These are phyloP conservation scores for Agrotis clavis DNA, from an alignment of 2,888 invertebrate species.

Conservation along the genomic window DNA sequence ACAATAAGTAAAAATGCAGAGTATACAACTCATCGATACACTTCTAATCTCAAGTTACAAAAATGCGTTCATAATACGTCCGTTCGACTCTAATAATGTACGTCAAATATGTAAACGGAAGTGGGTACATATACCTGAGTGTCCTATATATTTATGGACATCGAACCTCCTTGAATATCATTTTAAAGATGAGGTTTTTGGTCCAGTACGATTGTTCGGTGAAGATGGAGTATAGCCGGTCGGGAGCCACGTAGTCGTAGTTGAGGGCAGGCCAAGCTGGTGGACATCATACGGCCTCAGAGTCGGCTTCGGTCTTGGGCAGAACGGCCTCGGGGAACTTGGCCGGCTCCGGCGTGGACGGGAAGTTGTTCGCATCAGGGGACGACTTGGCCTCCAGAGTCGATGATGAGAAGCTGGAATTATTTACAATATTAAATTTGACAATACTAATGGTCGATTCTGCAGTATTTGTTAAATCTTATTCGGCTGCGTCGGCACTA, in stretches of 20 bases:
- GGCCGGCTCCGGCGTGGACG: conserved; percentile 56
- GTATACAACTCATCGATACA: conserved; percentile 46
- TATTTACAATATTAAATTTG: too few species aligned
- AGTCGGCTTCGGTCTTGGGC: conserved; percentile 72
- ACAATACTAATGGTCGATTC: too few species aligned
- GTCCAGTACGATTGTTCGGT: conserved; percentile 72
- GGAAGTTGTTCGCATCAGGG: conserved; percentile 63
- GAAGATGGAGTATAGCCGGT: conserved; percentile 70
- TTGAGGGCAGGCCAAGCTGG: conserved; percentile 11
- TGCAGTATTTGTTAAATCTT: too few species aligned
- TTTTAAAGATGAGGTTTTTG: conserved; percentile 54
- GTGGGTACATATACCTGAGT: conserved; percentile 7
- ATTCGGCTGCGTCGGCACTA: too few species aligned
- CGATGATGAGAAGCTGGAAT: conserved; percentile 73
- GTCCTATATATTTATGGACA: conserved; percentile 8
- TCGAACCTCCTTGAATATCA: conserved; percentile 30
- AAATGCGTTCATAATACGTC: conserved; percentile 59
- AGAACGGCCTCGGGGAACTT: conserved; percentile 63
- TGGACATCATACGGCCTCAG: conserved; percentile 77
- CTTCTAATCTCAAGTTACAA: conserved; percentile 55
- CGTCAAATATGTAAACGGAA: conserved; percentile 19
- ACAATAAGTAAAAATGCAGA: conserved; percentile 53
- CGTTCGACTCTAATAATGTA: conserved; percentile 23
- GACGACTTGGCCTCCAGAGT: conserved; percentile 67
- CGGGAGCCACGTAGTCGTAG: conserved; percentile 68